Evolutionary conservation across 2,113 vertebrate genomes (phyloP), one percentile per base, ranked within the genome.

Genomic region (Myanophis thanlyinensis): DNA sequence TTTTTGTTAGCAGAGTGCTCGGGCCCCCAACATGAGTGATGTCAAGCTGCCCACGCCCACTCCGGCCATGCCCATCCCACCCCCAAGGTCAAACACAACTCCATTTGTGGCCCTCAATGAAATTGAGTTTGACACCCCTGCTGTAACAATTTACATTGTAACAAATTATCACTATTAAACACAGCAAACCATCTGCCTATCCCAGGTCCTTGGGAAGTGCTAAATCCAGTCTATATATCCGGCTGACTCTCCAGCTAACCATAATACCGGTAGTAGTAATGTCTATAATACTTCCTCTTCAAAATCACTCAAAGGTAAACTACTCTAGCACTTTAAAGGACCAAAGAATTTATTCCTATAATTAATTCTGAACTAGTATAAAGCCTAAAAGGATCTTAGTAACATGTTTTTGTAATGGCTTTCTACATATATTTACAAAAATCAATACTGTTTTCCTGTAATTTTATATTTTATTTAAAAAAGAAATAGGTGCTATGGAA

Each of bases 361-460:
- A 51, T 62, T 92, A n/a, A n/a, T 85, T 25, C 51, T 18, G 91
- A 92, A 51, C 4, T 1, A 30, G 5, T 85, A 95, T 92, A 0
- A 12, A 54, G 53, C 90, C 48, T 30, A 93, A 85, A 35, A 30
- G 52, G 35, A 85, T 20, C 10, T 90, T 93, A 49, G 18, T 23
- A 88, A 12, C 35, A 54, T 2, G 53, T 93, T 90, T 90, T 73
- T 40, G 10, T 5, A 93, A 80, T 7, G 10, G 11, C 92, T 95
- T 96, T 93, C 49, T 73, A 46, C 13, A 53, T 4, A 73, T 7
- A 18, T 20, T 92, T 92, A 93, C 8, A 8, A 93, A 93, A 93
- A 94, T 15, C 53, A 93, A 11, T 12, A 80, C 2, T 11, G 53
- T 9, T 88, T 95, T 10, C 8, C 85, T 88, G 27, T 12, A 0